phyloP scores from a whole-genome alignment of 2,797 vertebrate species.

The Pelochelys cantorii region DNA sequence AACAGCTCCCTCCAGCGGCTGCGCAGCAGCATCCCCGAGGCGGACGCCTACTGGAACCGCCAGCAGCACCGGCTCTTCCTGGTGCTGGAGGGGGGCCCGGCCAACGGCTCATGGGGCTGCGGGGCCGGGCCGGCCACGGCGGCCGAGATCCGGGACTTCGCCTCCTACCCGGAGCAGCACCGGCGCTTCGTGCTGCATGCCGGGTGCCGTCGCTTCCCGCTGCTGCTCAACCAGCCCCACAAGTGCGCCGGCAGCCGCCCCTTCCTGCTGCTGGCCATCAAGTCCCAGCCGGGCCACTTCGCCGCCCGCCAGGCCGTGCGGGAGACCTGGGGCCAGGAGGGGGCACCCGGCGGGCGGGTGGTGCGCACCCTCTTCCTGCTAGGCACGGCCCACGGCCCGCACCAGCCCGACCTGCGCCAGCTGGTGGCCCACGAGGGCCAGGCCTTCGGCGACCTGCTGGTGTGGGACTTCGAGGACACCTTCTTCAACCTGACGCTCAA shows the following conservation, averaged over 20 bases:
- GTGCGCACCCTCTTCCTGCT: constrained; percentile 86
- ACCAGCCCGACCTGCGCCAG: constrained; percentile 77
- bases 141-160: constrained; percentile 79
- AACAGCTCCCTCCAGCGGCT: constrained; percentile 58
- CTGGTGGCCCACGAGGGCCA: constrained; percentile 83
- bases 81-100: constrained; percentile 32
- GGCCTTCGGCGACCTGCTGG: constrained; percentile 83
- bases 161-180: constrained; percentile 79
- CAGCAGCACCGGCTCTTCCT: constrained; percentile 76
- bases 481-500: constrained; percentile 89
- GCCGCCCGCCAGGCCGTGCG: constrained; percentile 85
- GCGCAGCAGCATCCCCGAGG: constrained; percentile 71
- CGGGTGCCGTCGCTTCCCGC: constrained; percentile 79
- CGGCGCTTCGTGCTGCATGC: constrained; percentile 82
- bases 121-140: not conserved
- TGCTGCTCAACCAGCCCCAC: constrained; percentile 79
- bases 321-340: constrained; percentile 86
- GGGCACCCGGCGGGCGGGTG: not conserved
- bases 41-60: constrained; percentile 86
- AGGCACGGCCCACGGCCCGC: constrained; percentile 60
- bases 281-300: constrained; percentile 84
- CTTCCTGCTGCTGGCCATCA: constrained; percentile 88
- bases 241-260: constrained; percentile 73
- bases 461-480: constrained; percentile 89
- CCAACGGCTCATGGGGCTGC: constrained; percentile 39